These are phyloP conservation scores for Gallinago undulata DNA, from an alignment of 2,113 vertebrate genomes.

Conservation along the genomic window DNA sequence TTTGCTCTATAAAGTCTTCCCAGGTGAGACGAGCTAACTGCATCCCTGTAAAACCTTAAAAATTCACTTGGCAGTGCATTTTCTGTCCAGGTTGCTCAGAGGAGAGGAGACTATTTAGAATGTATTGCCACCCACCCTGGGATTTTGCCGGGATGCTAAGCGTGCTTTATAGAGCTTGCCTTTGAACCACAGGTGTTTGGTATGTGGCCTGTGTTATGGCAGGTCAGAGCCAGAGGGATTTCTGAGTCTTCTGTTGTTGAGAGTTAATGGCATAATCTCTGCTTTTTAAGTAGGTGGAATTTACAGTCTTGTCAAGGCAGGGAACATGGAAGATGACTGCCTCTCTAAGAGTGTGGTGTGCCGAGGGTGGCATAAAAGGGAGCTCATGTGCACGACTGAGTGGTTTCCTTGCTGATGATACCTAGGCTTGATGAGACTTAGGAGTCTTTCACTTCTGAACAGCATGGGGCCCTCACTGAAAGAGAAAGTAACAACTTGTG, in stretches of 20 bases:
- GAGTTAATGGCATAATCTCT: background rate
- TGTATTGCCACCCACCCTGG: background rate
- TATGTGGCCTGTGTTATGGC: background rate
- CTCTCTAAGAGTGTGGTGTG: background rate
- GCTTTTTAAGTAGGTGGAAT: background rate
- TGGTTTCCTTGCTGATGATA: background rate
- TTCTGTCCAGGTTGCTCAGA: background rate
- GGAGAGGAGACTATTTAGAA: background rate
- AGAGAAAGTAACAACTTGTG: background rate
- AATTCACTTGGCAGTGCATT: background rate
- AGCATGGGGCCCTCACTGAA: background rate
- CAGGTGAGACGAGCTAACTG: background rate
- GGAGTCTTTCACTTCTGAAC: background rate
- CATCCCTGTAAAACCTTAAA: background rate
- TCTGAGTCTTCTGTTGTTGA: background rate
- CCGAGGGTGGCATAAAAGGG: background rate
- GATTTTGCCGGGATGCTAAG: background rate
- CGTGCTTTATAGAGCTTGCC: background rate
- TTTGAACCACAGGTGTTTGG: background rate
- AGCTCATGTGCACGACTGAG: accelerated
- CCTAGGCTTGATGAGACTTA: background rate
- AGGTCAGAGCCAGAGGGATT: background rate
- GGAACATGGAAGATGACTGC: accelerated
- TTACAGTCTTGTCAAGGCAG: background rate
- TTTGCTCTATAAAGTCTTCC: background rate